These are phyloP conservation scores for Nephrotoma flavescens DNA, from an alignment of 2,888 invertebrate species.

Conservation along the genomic window DNA sequence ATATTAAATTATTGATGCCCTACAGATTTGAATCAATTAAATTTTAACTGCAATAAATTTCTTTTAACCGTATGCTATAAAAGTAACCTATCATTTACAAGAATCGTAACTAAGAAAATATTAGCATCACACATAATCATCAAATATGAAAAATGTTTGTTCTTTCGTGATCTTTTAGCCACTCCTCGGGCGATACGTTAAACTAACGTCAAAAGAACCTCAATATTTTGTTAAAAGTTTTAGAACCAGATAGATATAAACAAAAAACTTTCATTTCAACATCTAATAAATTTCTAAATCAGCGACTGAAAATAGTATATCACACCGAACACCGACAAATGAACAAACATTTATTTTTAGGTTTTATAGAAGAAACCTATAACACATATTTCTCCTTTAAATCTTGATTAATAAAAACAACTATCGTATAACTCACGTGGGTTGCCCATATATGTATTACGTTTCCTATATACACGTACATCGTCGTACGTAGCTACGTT, in stretches of 20 bases:
- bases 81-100: no score
- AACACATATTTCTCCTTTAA: neutral
- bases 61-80: no score
- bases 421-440: neutral
- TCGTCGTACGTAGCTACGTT: neutral
- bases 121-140: no score
- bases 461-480: neutral
- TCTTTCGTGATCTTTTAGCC: no score
- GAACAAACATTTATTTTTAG: neutral
- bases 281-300: neutral
- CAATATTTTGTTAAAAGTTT: neutral
- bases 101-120: no score
- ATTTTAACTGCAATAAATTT: no score
- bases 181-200: no score
- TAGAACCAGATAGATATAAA: neutral
- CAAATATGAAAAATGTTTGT: no score
- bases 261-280: neutral
- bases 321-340: neutral
- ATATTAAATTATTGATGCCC: no score
- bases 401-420: neutral
- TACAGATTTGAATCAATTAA: no score
- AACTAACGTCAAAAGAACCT: no score
- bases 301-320: neutral
- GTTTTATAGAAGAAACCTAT: neutral
- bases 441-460: neutral